These are phyloP conservation scores for Eucera pruinosa DNA, from an alignment of 2,888 invertebrate species.

Conservation along the genomic window DNA sequence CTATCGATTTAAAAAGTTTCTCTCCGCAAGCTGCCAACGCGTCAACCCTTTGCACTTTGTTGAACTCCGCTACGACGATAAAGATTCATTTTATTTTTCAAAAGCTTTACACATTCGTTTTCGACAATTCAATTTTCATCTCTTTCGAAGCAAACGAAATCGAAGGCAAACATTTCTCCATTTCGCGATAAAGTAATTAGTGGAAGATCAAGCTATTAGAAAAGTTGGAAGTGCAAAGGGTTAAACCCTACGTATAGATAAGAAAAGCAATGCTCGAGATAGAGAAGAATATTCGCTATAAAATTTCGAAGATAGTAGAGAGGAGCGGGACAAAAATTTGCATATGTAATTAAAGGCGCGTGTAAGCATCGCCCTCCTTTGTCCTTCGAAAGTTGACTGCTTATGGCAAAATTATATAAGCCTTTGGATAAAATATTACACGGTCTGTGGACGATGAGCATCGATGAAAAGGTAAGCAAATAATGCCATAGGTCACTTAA, in stretches of 20 bases:
- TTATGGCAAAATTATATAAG: conserved; percentile 55
- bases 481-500: conserved; percentile 72
- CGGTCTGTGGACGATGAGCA: conserved; percentile 42
- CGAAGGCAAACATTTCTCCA: too few relatives aligned
- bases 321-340: neutral
- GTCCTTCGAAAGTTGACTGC: conserved; percentile 14
- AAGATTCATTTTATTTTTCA: too few relatives aligned
- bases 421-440: conserved; percentile 51
- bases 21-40: neutral
- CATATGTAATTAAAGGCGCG: conserved; percentile 3
- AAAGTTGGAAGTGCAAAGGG: too few relatives aligned
- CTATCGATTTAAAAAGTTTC: neutral
- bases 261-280: too few relatives aligned
- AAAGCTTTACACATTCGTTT: too few relatives aligned
- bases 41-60: neutral
- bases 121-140: too few relatives aligned
- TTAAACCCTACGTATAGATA: too few relatives aligned
- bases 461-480: conserved; percentile 52
- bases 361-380: neutral
- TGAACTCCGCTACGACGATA: too few relatives aligned
- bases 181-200: too few relatives aligned
- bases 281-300: too few relatives aligned
- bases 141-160: too few relatives aligned
- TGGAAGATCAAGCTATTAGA: too few relatives aligned
- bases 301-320: neutral